A percentile compares a stretch with the other conserved stretches of the same genome.
phyloP scores from a whole-genome alignment of 2,888 invertebrate species.

The Pristionchus mayeri region DNA sequence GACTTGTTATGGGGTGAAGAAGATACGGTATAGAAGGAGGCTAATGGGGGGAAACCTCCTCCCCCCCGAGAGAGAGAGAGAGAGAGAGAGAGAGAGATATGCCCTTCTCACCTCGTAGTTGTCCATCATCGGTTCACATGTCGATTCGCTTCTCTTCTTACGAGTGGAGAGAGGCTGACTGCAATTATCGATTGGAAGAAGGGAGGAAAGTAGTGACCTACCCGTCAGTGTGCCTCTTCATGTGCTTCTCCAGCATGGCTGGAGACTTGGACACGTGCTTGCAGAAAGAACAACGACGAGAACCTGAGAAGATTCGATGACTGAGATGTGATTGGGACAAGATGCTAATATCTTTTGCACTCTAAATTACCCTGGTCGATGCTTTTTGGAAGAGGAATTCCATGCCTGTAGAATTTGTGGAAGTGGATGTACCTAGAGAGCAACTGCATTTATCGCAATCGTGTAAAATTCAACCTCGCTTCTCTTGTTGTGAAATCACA shows the following conservation, averaged over 20 bases:
- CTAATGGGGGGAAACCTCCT: background rate
- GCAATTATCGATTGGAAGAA: background rate
- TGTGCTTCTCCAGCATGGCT: slow-evolving; percentile 76
- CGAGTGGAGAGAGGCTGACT: slow-evolving; percentile 21
- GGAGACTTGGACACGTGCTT: slow-evolving; percentile 75
- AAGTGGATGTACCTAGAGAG: slow-evolving; percentile 75
- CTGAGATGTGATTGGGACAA: no score
- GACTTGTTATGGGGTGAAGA: background rate
- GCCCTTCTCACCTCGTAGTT: slow-evolving; percentile 12
- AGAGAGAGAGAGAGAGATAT: background rate
- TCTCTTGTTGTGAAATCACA: slow-evolving; percentile 75
- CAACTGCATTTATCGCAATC: background rate
- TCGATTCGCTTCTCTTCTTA: slow-evolving; percentile 38
- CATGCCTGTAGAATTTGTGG: slow-evolving; percentile 76
- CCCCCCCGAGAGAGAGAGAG: no score
- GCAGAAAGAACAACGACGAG: slow-evolving; percentile 74
- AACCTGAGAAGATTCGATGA: slow-evolving; percentile 58
- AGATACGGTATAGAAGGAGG: background rate
- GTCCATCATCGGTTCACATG: slow-evolving; percentile 41
- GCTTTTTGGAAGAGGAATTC: slow-evolving; percentile 71
- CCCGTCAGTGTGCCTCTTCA: slow-evolving; percentile 61
- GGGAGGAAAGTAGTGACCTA: background rate
- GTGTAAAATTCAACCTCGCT: slow-evolving; percentile 52
- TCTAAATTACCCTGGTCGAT: slow-evolving; percentile 71
- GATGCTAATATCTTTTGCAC: background rate